A percentile compares a stretch with the other conserved stretches of the same genome.
Evolutionary conservation across 2,797 vertebrate species (phyloP).

Genomic region (Valencia hispanica): DNA sequence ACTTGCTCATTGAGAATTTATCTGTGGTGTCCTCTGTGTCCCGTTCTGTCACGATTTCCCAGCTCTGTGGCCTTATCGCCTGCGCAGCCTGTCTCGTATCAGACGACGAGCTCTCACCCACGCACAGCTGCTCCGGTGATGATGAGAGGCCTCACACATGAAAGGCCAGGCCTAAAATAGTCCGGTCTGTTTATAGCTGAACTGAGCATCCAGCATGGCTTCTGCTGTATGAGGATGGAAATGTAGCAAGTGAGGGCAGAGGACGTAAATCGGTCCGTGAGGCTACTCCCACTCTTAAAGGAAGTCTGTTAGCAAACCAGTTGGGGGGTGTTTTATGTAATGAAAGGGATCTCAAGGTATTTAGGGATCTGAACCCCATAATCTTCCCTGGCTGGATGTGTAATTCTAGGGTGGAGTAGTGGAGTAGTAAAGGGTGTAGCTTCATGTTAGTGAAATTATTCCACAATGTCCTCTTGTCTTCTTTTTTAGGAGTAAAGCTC

Average conservation of each 20-base stretch:
- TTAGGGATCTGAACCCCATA: constrained; percentile 18
- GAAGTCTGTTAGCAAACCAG: constrained; percentile 10
- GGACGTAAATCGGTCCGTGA: neutral
- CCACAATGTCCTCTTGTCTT: constrained; percentile 1
- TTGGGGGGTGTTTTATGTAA: constrained; percentile 38
- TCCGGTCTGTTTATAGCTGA: constrained; percentile 61
- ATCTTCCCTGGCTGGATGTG: constrained; percentile 9
- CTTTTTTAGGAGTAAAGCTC: constrained; percentile 16
- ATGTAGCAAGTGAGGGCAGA: neutral
- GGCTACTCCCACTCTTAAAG: constrained; percentile 3
- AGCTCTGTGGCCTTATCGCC: constrained; percentile 8
- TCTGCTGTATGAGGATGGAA: constrained; percentile 19
- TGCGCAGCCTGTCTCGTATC: constrained; percentile 8
- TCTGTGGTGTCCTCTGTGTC: constrained; percentile 11
- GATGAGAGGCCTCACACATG: constrained; percentile 50
- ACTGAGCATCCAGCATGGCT: constrained; percentile 22
- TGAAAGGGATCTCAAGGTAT: constrained; percentile 26
- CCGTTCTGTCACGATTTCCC: constrained; percentile 15
- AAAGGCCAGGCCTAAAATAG: constrained; percentile 74
- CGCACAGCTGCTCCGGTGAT: constrained; percentile 62
- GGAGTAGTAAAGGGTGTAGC: constrained; percentile 52
- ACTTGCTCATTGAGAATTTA: neutral
- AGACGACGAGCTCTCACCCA: constrained; percentile 39
- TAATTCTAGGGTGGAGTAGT: constrained; percentile 65
- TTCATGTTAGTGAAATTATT: neutral